phyloP scores from a whole-genome alignment of 2,888 invertebrate species.

The Autographa gamma region DNA sequence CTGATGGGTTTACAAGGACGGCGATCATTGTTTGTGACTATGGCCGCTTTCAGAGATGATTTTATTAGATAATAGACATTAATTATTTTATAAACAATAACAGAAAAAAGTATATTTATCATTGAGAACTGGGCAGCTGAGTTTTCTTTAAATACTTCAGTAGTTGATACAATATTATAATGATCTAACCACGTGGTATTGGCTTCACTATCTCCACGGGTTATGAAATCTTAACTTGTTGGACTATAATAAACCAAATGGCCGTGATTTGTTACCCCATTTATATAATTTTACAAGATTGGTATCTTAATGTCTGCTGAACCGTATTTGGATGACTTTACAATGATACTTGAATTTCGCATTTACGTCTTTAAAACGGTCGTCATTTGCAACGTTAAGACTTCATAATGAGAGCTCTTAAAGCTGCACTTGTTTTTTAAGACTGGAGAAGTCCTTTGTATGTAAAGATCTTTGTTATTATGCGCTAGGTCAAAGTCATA shows the following conservation, averaged over 20 bases:
- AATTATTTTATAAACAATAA: background rate
- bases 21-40: slow-evolving; percentile 21
- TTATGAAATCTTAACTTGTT: slow-evolving; percentile 2
- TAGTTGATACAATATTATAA: background rate
- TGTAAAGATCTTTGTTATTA: background rate
- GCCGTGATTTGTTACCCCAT: slow-evolving; percentile 9
- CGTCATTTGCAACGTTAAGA: background rate
- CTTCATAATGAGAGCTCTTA: background rate
- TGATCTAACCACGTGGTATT: background rate
- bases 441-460: background rate
- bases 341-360: background rate
- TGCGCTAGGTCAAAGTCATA: slow-evolving; percentile 23
- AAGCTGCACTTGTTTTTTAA: background rate
- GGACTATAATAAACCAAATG: slow-evolving; percentile 8
- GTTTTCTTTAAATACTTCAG: background rate
- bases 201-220: background rate
- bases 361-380: slow-evolving; percentile 4
- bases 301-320: background rate
- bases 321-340: slow-evolving; percentile 5
- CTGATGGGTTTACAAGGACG: slow-evolving; percentile 40
- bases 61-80: slow-evolving; percentile 15
- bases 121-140: background rate
- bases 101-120: background rate
- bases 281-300: slow-evolving; percentile 10
- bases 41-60: slow-evolving; percentile 42